Evolutionary conservation across 2,888 invertebrate genomes (phyloP), one percentile per base, ranked within the genome.

Genomic region (Stenolophus ochropezus): DNA sequence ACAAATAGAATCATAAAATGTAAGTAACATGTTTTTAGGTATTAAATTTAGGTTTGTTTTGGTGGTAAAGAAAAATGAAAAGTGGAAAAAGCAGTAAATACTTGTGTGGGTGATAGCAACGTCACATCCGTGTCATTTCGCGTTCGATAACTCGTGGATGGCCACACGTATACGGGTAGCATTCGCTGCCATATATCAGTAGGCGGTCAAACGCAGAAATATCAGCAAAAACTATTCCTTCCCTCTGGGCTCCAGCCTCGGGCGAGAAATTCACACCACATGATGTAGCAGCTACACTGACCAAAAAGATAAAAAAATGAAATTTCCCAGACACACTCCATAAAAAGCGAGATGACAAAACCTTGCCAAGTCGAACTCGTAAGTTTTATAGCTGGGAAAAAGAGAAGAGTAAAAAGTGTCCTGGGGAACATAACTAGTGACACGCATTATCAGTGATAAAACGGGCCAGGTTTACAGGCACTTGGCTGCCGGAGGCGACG

Each of bases 191-290:
- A 87, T 88, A 87, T 87, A 87, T 87, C 87, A 87, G 86, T 84
- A 85, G 84, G 84, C 84, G 79, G 79, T 86, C 86, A 87, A 86
- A 87, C 86, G 86, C 87, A 86, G 87, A 86, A 86, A 86, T 86
- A 85, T 84, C 85, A 83, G 83, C 84, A 85, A 86, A 85, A 86
- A 86, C 83, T 85, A 84, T 65, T 49, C 23, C 58, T 25, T 42
- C 42, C 18, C 11, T 8, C 33, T 1, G 11, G 33, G 33, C 33
- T 2, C 33, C 8, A 42, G 33, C 8, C n/a, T 23, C 69, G 27
- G 65, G 47, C 53, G 58, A 71, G 21, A 51, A 79, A 73, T 73
- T 80, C 80, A 21, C 80, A 80, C 56, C 80, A 71, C 79, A 80
- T 73, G 80, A 73, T 80, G 71, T 56, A 20, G 27, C 71, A 73